phyloP scores from a whole-genome alignment of 2,797 vertebrate species.

The Numenius phaeopus region DNA sequence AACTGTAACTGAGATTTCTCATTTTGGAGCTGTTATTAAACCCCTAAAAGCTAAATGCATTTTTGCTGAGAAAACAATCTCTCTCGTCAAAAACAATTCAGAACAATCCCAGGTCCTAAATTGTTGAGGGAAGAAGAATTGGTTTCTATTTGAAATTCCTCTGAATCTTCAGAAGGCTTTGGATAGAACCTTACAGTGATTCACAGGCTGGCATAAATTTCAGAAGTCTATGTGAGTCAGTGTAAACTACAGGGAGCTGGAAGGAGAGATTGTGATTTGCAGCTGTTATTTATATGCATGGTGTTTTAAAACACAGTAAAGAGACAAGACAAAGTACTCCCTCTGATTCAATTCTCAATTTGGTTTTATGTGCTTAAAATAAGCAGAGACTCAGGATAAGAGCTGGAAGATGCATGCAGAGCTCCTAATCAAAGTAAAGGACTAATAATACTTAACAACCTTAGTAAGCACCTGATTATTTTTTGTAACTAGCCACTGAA shows the following conservation, averaged over 20 bases:
- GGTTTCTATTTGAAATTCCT: neutral
- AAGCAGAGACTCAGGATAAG: neutral
- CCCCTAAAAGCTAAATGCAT: neutral
- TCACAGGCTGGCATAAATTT: constrained; percentile 13
- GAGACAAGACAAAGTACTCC: neutral
- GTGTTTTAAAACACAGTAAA: neutral
- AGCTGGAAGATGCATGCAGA: neutral
- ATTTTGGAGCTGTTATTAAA: neutral
- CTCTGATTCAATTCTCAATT: neutral
- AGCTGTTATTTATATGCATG: neutral
- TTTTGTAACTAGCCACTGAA: neutral
- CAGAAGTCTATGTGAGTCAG: neutral
- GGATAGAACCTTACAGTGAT: neutral
- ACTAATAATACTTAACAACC: neutral
- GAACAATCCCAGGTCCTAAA: neutral
- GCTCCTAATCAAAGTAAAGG: neutral
- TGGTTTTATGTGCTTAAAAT: neutral
- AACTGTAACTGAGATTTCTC: neutral
- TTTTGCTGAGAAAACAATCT: constrained; percentile 23
- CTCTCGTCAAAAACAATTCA: neutral
- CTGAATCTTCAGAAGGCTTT: neutral
- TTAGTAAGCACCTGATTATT: neutral
- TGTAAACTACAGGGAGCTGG: neutral
- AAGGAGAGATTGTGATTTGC: neutral
- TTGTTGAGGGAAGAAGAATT: neutral